A percentile compares a stretch with the other conserved stretches of the same genome.
Conservation (phyloP, 2,888 invertebrate species). For the Caradrina clavipalpis region DNA sequence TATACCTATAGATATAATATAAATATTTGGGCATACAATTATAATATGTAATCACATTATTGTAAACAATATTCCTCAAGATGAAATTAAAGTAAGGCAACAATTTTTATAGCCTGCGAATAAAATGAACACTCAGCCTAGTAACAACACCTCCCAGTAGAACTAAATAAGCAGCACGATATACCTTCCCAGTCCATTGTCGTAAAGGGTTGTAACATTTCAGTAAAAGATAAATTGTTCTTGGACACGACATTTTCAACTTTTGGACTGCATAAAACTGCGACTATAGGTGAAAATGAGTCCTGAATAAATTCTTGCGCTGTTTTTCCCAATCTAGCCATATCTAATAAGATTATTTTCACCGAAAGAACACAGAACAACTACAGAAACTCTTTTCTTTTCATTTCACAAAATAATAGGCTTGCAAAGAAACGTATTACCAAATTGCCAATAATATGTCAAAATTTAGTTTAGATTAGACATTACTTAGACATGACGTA, state of each 20-base stretch:
- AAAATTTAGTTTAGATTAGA: no score
- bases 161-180: conserved; percentile 6
- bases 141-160: neutral
- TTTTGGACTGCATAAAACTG: conserved; percentile 95
- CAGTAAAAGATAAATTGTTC: conserved; percentile 97
- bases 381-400: neutral
- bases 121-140: neutral
- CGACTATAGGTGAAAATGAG: conserved; percentile 97
- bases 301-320: conserved; percentile 97
- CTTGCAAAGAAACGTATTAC: no score
- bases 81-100: conserved; percentile 3
- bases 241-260: conserved; percentile 96
- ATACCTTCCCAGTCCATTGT: conserved; percentile 91
- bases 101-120: neutral
- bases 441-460: no score
- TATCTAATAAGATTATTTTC: conserved; percentile 32
- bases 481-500: no score
- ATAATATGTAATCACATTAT: no score
- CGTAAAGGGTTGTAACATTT: conserved; percentile 97
- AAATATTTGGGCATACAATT: no score
- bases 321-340: conserved; percentile 85
- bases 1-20: no score
- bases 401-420: no score
- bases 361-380: neutral
- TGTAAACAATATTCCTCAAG: neutral